Conservation (phyloP, 2,888 invertebrate species). For the Tipula helvola region DNA sequence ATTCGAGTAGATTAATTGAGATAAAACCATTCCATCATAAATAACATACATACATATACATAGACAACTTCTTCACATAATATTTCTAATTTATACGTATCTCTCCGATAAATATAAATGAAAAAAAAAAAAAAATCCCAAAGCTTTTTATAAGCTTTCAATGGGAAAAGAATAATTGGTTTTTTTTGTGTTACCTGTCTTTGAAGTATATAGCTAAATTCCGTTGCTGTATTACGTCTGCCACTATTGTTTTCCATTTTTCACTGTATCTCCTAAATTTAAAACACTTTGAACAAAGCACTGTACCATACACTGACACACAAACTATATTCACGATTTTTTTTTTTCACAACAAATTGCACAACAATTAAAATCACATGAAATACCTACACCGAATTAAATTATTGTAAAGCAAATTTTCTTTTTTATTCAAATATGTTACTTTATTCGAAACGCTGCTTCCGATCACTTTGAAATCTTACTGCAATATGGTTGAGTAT, state of each 20-base stretch:
- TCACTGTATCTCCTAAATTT: not conserved
- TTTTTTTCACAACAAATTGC: not conserved
- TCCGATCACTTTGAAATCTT: conserved; percentile 7
- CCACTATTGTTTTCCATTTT: conserved; percentile 21
- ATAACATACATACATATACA: not conserved
- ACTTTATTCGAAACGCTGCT: not conserved
- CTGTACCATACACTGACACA: not conserved
- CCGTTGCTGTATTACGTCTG: conserved; percentile 32
- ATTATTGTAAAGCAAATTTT: not conserved
- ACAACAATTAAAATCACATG: not conserved
- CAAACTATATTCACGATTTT: not conserved
- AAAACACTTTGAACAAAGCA: not conserved
- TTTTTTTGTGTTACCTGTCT: conserved; percentile 25
- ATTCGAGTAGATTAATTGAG: not conserved
- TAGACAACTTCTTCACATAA: not conserved
- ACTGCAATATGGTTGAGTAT: conserved; percentile 9
- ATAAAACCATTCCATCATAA: not conserved
- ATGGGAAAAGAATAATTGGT: not conserved
- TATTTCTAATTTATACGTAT: not conserved
- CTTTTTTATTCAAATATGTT: not conserved
- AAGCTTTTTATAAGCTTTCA: not conserved
- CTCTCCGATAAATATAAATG: not conserved
- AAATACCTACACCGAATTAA: not conserved
- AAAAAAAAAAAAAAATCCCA: not conserved
- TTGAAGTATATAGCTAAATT: conserved; percentile 35